Base-by-base conservation (phyloP, 2,797 vertebrate genomes). In the Champsocephalus esox region DNA sequence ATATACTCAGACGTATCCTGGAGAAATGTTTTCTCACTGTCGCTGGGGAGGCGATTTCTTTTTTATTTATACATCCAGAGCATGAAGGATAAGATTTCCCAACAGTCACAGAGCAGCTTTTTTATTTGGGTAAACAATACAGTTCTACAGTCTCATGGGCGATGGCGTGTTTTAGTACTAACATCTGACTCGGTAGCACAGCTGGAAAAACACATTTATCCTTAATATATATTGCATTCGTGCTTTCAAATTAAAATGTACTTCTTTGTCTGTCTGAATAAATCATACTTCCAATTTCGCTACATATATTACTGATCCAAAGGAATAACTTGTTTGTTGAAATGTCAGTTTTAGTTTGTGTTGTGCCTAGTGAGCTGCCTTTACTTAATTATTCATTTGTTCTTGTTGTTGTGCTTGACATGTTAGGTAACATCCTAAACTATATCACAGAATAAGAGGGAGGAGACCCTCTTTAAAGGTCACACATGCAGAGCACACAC, bases 101-200 rank as follows among this genome's bases (percentile, higher is more conserved):
- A 61, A 11, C 24, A n/a, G 73, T 65, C 24, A 32, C 63, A 50
- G 41, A 54, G 51, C 62, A 24, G 61, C 16, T 46, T 74, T 77
- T 70, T 73, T 24, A 61, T 57, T 41, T 62, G 17, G 44, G 50
- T 75, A 71, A 77, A 85, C 44, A 65, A 77, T 45, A 74, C 38
- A 55, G 57, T 52, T 54, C 14, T 58, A 46, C 54, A 32, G 51
- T 52, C 68, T 76, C 60, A 10, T 14, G 54, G 55, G 64, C 12
- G 34, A 66, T 12, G 13, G 21, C 7, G 11, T 49, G 43, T n/a
- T 58, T 57, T 38, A 46, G 55, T 45, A 2, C 9, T 62, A 13
- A 46, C 46, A 51, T 46, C 10, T 50, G 5, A 0, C 14, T 24
- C 28, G 28, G 28, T 0, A 4, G 38, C 56, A 55, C 13, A 32